Percentiles rank a stretch among this genome's conserved stretches.
phyloP scores from a whole-genome alignment of 2,888 invertebrate species.

The Ceraclea dissimilis region DNA sequence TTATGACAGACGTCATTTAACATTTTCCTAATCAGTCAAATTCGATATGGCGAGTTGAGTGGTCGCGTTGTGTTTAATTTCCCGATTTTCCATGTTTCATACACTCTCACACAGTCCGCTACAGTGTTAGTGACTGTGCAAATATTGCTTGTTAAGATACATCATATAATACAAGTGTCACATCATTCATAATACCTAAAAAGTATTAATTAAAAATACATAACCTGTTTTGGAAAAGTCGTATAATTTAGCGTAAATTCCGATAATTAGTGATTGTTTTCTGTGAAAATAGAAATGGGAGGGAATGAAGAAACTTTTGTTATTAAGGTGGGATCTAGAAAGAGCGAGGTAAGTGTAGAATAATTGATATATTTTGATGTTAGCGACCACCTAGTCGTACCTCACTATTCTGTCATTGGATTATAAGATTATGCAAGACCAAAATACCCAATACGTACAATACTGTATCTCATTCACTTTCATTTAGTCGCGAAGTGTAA shows the following conservation, averaged over 20 bases:
- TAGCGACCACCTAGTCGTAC: background rate
- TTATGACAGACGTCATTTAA: background rate
- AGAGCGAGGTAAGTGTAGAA: conserved; percentile 60
- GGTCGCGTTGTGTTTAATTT: background rate
- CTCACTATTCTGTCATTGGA: background rate
- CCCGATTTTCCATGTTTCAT: background rate
- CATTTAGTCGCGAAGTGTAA: no score
- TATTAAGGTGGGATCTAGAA: conserved; percentile 73
- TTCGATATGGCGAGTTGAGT: background rate
- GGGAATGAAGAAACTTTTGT: conserved; percentile 36
- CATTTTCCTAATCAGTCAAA: background rate
- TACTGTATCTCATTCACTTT: background rate
- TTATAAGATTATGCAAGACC: conserved; percentile 9
- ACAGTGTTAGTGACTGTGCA: conserved; percentile 25
- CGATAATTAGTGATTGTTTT: background rate
- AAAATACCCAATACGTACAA: background rate
- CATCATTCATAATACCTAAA: no score
- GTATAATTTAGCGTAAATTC: background rate
- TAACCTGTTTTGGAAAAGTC: no score
- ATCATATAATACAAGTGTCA: background rate
- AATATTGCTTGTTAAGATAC: background rate
- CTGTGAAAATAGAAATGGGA: conserved; percentile 5
- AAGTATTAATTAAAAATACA: no score
- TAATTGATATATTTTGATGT: background rate
- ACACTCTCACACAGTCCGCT: conserved; percentile 17